Evolutionary conservation across 1,140 invertebrate species (phyloP).

Genomic region (Mactra quadrangularis): DNA sequence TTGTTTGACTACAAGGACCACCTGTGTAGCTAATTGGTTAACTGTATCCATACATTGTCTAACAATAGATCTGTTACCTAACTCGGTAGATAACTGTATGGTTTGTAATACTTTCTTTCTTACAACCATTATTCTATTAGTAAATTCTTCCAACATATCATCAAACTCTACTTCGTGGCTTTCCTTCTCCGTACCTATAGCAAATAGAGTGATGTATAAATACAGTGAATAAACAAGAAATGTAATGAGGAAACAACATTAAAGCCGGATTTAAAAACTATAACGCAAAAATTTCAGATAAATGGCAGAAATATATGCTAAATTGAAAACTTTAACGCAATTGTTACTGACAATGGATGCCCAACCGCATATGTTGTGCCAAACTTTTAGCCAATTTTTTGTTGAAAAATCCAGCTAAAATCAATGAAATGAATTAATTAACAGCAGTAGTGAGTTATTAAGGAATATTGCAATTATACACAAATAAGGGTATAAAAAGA

Average conservation of each 20-base stretch:
- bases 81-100: conserved; percentile 51
- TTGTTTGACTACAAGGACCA: conserved; percentile 16
- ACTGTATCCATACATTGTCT: conserved; percentile 46
- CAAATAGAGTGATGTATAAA: not conserved
- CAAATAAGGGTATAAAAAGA: too few species aligned
- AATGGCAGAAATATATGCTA: too few species aligned
- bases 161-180: conserved; percentile 5
- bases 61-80: conserved; percentile 36
- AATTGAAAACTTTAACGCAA: too few species aligned
- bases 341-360: not conserved
- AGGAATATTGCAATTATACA: too few species aligned
- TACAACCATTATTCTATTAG: conserved; percentile 8
- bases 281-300: too few species aligned
- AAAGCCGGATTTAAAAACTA: not conserved
- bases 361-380: not conserved
- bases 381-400: not conserved
- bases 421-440: too few species aligned
- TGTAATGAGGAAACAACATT: too few species aligned
- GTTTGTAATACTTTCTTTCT: conserved; percentile 42
- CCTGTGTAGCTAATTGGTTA: conserved; percentile 23
- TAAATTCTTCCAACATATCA: conserved; percentile 1
- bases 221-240: too few species aligned
- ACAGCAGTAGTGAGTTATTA: too few species aligned
- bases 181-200: conserved; percentile 13
- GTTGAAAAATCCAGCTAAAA: too few species aligned